These are phyloP conservation scores for Ptychoptera albimana DNA, from an alignment of 2,888 invertebrate genomes.

Conservation along the genomic window DNA sequence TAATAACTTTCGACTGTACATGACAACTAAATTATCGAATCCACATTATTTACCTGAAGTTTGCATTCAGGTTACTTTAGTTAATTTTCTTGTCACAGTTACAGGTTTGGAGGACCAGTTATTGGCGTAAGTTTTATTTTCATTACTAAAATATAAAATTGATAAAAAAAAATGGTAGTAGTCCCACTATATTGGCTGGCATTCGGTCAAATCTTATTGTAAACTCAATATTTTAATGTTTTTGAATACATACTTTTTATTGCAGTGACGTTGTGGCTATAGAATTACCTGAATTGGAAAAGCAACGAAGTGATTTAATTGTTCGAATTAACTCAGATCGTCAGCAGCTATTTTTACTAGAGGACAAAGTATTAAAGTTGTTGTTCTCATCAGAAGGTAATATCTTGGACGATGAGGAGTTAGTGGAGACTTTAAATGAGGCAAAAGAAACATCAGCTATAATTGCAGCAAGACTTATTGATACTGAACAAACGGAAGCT, in stretches of 20 bases:
- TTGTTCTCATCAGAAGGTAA: slow-evolving; percentile 74
- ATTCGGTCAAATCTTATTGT: background rate
- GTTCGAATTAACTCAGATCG: slow-evolving; percentile 74
- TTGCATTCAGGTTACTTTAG: slow-evolving; percentile 80
- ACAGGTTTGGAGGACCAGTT: slow-evolving; percentile 85
- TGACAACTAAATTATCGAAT: slow-evolving; percentile 83
- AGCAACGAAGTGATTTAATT: slow-evolving; percentile 65
- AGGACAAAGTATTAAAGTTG: slow-evolving; percentile 76
- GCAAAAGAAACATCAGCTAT: slow-evolving; percentile 85
- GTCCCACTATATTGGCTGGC: too few species aligned
- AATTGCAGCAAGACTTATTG: slow-evolving; percentile 71
- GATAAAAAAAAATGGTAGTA: background rate
- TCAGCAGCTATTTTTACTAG: slow-evolving; percentile 65
- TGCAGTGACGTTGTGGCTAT: slow-evolving; percentile 71
- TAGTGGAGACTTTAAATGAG: slow-evolving; percentile 79
- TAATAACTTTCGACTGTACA: slow-evolving; percentile 66
- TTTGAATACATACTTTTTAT: background rate
- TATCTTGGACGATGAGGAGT: slow-evolving; percentile 84
- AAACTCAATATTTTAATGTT: background rate
- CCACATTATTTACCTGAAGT: slow-evolving; percentile 89
- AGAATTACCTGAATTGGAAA: slow-evolving; percentile 77
- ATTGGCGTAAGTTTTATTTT: slow-evolving; percentile 52
- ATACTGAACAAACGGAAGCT: slow-evolving; percentile 75
- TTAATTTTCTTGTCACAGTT: slow-evolving; percentile 85
- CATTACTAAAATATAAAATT: background rate